These are phyloP conservation scores for Acronicta psi DNA, from an alignment of 2,888 invertebrate genomes.

Conservation along the genomic window DNA sequence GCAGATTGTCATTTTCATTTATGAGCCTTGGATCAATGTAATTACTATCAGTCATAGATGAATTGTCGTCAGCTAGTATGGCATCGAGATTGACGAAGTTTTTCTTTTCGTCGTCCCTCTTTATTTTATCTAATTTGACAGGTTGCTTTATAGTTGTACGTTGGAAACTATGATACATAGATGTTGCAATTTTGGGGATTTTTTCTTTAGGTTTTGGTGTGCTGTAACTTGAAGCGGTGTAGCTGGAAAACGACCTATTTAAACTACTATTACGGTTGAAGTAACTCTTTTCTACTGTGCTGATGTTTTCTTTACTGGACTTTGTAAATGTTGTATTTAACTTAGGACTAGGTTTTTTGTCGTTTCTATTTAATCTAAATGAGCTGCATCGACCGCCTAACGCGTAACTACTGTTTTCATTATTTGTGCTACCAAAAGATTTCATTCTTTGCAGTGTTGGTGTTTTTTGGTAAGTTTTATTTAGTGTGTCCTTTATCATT, in stretches of 20 bases:
- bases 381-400: conserved; percentile 84
- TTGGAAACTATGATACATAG: conserved; percentile 86
- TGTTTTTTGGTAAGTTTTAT: conserved; percentile 87
- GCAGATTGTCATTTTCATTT: conserved; percentile 92
- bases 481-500: conserved; percentile 85
- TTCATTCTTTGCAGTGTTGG: conserved; percentile 86
- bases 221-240: conserved; percentile 80
- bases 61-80: conserved; percentile 79
- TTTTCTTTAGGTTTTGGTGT: conserved; percentile 85
- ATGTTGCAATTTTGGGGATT: conserved; percentile 85
- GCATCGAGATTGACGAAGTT: conserved; percentile 85
- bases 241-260: conserved; percentile 84
- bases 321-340: conserved; percentile 84
- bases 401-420: conserved; percentile 73
- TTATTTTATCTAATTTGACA: conserved; percentile 84
- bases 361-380: conserved; percentile 82
- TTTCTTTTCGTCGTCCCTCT: conserved; percentile 77
- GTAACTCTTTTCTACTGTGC: conserved; percentile 74
- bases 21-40: conserved; percentile 90
- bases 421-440: conserved; percentile 83
- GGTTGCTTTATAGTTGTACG: conserved; percentile 82
- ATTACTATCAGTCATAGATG: conserved; percentile 85
- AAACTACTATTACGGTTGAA: conserved; percentile 81
- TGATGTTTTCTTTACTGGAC: conserved; percentile 85
- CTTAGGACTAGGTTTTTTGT: conserved; percentile 83